phyloP scores from a whole-genome alignment of 2,888 invertebrate species.

The Cephus sareptanus region DNA sequence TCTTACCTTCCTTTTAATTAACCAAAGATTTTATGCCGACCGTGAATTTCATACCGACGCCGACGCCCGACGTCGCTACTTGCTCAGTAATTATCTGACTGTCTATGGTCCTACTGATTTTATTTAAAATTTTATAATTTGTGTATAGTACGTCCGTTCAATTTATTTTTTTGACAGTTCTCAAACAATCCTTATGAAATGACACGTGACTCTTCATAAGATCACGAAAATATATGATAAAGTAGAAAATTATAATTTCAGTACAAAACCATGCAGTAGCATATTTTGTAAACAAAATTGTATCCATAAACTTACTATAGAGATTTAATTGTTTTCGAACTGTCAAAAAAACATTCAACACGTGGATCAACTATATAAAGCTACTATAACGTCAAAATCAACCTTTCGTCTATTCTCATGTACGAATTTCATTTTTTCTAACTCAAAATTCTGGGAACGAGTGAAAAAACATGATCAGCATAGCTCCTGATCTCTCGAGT shows the following conservation, averaged over 20 bases:
- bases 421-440: not conserved
- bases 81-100: not conserved
- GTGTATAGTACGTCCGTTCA: too few relatives aligned
- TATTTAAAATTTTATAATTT: not conserved
- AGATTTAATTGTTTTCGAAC: too few relatives aligned
- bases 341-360: too few relatives aligned
- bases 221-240: too few relatives aligned
- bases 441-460: not conserved
- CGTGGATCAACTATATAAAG: not conserved
- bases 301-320: too few relatives aligned
- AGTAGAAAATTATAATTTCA: too few relatives aligned
- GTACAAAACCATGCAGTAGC: too few relatives aligned
- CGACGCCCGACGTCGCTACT: conserved; percentile 28
- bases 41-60: conserved; percentile 55
- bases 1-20: conserved; percentile 55
- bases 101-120: not conserved
- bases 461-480: not conserved
- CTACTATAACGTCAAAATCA: not conserved
- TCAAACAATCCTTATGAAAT: too few relatives aligned
- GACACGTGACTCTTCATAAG: too few relatives aligned
- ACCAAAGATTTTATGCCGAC: conserved; percentile 53
- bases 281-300: too few relatives aligned
- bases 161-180: too few relatives aligned
- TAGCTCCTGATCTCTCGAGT: not conserved
- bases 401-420: not conserved